Percentiles rank a stretch among this genome's conserved stretches.
Conservation (phyloP, 53 echinoderm and acorn worm species). For the Stichopus horrens region DNA sequence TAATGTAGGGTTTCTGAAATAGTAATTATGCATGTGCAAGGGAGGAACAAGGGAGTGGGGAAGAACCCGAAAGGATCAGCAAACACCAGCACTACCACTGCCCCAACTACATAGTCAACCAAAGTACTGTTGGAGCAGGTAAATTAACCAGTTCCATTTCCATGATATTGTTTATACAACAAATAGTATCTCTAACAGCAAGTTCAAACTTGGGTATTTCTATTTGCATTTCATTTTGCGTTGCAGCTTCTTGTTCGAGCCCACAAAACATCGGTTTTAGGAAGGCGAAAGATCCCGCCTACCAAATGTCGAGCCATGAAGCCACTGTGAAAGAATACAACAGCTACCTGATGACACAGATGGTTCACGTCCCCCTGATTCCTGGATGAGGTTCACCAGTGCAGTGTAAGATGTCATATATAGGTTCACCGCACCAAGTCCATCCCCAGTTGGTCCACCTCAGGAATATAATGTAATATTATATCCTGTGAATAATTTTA, state of each 20-base stretch:
- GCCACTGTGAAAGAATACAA: conserved; percentile 1
- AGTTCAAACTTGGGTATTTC: conserved; percentile 1
- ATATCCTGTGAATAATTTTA: neutral
- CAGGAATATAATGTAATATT: neutral
- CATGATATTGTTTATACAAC: conserved; percentile 4
- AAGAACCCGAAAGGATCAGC: conserved; percentile 29
- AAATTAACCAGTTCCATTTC: neutral
- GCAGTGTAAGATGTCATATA: conserved; percentile 21
- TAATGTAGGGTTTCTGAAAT: neutral
- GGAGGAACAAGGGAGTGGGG: conserved; percentile 23
- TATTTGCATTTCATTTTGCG: neutral
- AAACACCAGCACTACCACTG: conserved; percentile 1
- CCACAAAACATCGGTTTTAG: neutral
- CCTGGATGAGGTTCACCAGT: conserved; percentile 37
- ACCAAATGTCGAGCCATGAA: conserved; percentile 15
- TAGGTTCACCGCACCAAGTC: conserved; percentile 27
- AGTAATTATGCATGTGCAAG: neutral
- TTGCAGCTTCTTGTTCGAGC: conserved; percentile 32
- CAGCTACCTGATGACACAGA: conserved; percentile 33
- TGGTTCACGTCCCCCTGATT: conserved; percentile 19
- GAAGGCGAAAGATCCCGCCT: neutral
- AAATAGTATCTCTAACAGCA: neutral
- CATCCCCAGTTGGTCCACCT: conserved; percentile 24
- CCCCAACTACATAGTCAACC: conserved; percentile 25
- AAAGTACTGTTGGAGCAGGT: conserved; percentile 11